These are phyloP conservation scores for Panagrolaimus sp. DNA, from an alignment of 1,140 invertebrate genomes.

Conservation along the genomic window DNA sequence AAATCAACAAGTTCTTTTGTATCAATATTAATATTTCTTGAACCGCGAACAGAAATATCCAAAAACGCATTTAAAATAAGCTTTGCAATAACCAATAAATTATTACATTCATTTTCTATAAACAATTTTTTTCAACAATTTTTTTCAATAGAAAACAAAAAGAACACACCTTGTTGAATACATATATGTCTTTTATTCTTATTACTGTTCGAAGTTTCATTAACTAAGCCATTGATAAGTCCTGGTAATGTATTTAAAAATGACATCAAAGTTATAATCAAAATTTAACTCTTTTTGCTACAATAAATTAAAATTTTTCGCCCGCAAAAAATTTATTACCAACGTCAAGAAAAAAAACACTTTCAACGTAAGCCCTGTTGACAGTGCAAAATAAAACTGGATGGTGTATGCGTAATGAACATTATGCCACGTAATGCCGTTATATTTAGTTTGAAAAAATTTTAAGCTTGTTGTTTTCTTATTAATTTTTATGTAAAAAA, in stretches of 20 bases:
- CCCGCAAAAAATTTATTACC: neutral
- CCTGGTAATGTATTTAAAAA: neutral
- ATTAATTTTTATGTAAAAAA: no score
- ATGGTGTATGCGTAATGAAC: no score
- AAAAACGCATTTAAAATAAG: constrained; percentile 11
- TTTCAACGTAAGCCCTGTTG: no score
- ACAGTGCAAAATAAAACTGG: no score
- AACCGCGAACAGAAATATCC: constrained; percentile 4
- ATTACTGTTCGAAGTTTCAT: neutral
- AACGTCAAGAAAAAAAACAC: no score
- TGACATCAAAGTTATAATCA: neutral
- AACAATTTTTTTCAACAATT: neutral
- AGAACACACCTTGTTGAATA: constrained; percentile 8
- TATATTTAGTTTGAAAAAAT: no score
- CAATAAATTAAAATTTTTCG: neutral
- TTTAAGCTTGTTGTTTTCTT: no score
- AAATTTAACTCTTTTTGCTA: neutral
- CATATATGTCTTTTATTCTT: neutral
- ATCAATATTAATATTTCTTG: neutral
- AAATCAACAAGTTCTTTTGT: constrained; percentile 9
- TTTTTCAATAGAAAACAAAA: neutral
- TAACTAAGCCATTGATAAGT: neutral
- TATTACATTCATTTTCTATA: constrained; percentile 8
- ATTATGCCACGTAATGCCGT: no score
- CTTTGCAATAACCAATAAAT: neutral